A percentile compares a stretch with the other conserved stretches of the same genome.
These are phyloP conservation scores for Lordiphosa stackelbergi DNA, from an alignment of 1,140 invertebrate species.

Conservation along the genomic window DNA sequence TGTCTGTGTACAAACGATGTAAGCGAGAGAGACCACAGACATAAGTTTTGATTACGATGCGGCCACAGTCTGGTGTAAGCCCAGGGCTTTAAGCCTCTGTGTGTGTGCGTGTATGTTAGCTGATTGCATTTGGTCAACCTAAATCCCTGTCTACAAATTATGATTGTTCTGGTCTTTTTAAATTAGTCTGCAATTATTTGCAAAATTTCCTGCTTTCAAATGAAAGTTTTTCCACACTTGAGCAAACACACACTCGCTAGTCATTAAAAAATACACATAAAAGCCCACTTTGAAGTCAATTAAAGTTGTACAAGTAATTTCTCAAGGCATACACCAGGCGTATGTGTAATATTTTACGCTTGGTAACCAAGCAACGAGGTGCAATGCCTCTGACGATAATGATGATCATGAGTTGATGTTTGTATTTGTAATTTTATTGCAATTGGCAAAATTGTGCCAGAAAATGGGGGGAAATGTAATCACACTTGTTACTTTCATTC, in stretches of 20 bases:
- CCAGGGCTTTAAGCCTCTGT: constrained; percentile 23
- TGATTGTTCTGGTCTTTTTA: constrained; percentile 13
- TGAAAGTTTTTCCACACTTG: constrained; percentile 18
- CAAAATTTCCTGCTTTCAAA: constrained; percentile 39
- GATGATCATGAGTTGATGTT: neutral
- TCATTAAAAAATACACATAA: constrained; percentile 3
- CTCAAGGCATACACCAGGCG: constrained; percentile 16
- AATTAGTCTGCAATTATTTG: constrained; percentile 22
- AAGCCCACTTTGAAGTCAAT: constrained; percentile 11
- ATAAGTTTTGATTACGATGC: constrained; percentile 54
- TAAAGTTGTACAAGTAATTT: constrained; percentile 15
- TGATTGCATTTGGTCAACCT: constrained; percentile 39
- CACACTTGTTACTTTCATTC: too few species aligned
- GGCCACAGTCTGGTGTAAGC: constrained; percentile 28
- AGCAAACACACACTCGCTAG: constrained; percentile 1
- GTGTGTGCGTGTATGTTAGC: constrained; percentile 15
- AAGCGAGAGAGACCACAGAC: constrained; percentile 23
- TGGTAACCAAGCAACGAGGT: constrained; percentile 12
- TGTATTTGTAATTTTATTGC: neutral
- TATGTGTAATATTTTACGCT: constrained; percentile 38
- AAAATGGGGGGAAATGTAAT: neutral
- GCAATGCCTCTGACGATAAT: too few species aligned
- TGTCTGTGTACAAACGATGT: neutral
- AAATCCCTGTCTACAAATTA: constrained; percentile 32
- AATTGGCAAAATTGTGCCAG: constrained; percentile 11